Base-by-base conservation (phyloP, 2,888 invertebrate genomes). In the Phortica magna region DNA sequence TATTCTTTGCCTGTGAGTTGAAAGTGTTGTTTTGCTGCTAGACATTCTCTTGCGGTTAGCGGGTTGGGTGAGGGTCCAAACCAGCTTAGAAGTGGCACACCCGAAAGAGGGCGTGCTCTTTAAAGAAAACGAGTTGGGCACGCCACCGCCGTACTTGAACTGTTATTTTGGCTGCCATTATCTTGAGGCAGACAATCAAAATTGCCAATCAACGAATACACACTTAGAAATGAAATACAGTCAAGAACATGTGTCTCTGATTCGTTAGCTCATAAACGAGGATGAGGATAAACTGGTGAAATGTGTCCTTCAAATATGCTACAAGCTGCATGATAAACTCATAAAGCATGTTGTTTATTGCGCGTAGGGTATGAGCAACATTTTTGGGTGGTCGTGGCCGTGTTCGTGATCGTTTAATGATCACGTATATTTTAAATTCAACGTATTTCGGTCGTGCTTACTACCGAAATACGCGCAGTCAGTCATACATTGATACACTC, bases 1-100 rank as follows among this genome's bases (percentile, higher is more conserved):
- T 19, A 59, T 22, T 59, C 9, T 10, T 7, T 14, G 9, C 9
- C 22, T 59, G 59, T 10, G 12, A 39, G 12, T 64, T 64, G 64
- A 64, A 64, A 64, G 64, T 64, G 31, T 17, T 59, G 19, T n/a
- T 53, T 10, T 53, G 53, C 53, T 5, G 53, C 3, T 5, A 1
- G 31, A 31, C 31, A 31, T 31, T 31, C 31, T 31, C 31, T 31
- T 31, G 31, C 31, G 53, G 53, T 53, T 53, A 10, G 10, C 12
- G n/a, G n/a, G 53, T 53, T 14, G 10, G 53, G 53, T 53, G n/a
- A n/a, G 53, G 10, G 53, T 53, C 53, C 3, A 53, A 53, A 53
- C 53, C 53, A 14, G 53, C 10, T 61, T 19, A 64, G 31, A 64
- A 12, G 14, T 64, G 64, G 64, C 64, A 64, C 64, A 39, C 64